Conservation (phyloP, 2,113 vertebrate genomes). For the Anser cygnoides region DNA sequence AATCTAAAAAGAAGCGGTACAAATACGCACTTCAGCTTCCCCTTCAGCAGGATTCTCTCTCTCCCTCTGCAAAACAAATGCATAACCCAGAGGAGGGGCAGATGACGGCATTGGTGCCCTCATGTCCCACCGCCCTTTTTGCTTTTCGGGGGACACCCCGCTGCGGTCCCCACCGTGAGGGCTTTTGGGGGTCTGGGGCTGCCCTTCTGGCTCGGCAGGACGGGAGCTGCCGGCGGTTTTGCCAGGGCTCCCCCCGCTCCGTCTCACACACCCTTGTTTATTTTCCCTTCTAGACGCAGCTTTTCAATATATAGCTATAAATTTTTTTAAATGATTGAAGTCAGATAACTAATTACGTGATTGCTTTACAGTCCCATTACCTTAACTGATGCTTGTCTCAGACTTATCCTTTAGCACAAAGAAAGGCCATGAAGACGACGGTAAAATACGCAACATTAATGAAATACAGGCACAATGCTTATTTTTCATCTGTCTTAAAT, state of each 20-base stretch:
- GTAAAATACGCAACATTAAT: neutral
- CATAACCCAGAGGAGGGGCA: neutral
- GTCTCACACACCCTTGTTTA: accelerated
- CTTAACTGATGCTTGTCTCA: slow-evolving; percentile 11
- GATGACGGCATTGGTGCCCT: accelerated
- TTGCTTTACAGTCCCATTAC: slow-evolving; percentile 53
- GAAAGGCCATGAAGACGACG: neutral
- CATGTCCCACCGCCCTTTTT: neutral
- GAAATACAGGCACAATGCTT: neutral
- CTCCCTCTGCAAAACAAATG: neutral
- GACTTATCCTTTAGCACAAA: slow-evolving; percentile 13
- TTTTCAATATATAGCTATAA: neutral
- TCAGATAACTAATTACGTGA: slow-evolving; percentile 45
- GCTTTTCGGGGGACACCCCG: neutral
- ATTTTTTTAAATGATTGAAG: neutral
- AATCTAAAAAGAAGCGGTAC: neutral
- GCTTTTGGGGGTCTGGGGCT: no score
- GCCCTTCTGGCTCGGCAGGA: no score
- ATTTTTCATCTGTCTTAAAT: neutral
- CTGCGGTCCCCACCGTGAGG: no score
- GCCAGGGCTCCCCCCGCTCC: neutral
- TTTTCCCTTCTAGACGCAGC: neutral
- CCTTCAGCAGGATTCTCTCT: neutral
- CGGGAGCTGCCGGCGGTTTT: accelerated
- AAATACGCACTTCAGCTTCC: neutral